Conservation (phyloP, 2,113 vertebrate genomes). For the Haplotaxodon microlepis region DNA sequence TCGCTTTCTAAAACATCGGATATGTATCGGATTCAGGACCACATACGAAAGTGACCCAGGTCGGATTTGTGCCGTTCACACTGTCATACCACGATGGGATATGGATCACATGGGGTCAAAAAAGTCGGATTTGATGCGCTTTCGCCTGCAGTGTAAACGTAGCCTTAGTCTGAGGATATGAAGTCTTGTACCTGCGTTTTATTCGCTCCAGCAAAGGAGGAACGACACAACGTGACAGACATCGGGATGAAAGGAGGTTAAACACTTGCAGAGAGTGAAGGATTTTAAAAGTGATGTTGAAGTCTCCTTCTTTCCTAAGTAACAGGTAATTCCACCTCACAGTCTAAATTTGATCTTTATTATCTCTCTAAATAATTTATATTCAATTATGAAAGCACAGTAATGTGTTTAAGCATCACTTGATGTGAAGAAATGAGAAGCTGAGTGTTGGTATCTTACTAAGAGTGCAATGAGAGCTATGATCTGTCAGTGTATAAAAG, state of each 20-base stretch:
- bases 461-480: background rate
- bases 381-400: background rate
- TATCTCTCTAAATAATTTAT: background rate
- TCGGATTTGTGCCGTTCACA: background rate
- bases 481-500: background rate
- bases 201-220: background rate
- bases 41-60: fast-evolving
- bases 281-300: background rate
- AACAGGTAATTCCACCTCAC: background rate
- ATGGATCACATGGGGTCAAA: fast-evolving
- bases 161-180: background rate
- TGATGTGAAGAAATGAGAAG: fast-evolving
- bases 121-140: fast-evolving
- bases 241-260: fast-evolving
- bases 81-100: background rate
- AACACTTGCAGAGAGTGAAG: background rate
- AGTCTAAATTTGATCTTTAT: background rate
- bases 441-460: background rate
- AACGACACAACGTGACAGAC: fast-evolving
- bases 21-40: fast-evolving
- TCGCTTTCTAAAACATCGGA: fast-evolving
- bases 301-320: background rate
- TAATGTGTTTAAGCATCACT: background rate
- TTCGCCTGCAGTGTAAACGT: fast-evolving
- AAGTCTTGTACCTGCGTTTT: background rate